phyloP scores from a whole-genome alignment of 1,140 invertebrate genomes.

The Lamellibrachia luymesi region DNA sequence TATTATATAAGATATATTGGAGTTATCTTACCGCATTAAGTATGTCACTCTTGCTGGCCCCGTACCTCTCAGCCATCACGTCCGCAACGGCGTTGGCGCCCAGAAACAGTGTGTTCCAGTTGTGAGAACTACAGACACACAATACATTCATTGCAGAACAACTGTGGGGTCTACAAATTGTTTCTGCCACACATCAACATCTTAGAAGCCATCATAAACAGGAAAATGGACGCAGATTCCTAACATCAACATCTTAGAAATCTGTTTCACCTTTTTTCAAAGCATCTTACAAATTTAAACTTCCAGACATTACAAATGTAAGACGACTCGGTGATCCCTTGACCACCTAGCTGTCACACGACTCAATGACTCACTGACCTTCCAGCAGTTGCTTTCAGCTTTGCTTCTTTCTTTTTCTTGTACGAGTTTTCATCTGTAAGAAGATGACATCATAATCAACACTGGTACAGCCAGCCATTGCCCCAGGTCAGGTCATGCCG shows the following conservation, averaged over 20 bases:
- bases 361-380: constrained; percentile 31
- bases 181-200: no score
- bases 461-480: neutral
- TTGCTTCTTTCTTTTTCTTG: constrained; percentile 82
- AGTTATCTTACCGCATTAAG: constrained; percentile 47
- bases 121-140: constrained; percentile 66
- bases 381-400: constrained; percentile 68
- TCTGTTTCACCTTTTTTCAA: no score
- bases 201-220: no score
- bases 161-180: neutral
- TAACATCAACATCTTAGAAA: no score
- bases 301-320: no score
- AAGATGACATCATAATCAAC: neutral
- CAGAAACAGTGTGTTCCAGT: constrained; percentile 96
- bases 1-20: neutral
- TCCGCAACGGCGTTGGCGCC: constrained; percentile 92
- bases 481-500: no score
- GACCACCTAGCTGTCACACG: neutral
- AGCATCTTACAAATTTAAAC: no score
- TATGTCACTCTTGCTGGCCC: constrained; percentile 82
- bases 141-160: neutral
- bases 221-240: no score
- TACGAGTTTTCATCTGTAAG: constrained; percentile 44
- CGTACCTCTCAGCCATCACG: constrained; percentile 82
- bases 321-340: neutral